Conservation (phyloP, 1,140 invertebrate genomes). For the Piezodorus guildinii region DNA sequence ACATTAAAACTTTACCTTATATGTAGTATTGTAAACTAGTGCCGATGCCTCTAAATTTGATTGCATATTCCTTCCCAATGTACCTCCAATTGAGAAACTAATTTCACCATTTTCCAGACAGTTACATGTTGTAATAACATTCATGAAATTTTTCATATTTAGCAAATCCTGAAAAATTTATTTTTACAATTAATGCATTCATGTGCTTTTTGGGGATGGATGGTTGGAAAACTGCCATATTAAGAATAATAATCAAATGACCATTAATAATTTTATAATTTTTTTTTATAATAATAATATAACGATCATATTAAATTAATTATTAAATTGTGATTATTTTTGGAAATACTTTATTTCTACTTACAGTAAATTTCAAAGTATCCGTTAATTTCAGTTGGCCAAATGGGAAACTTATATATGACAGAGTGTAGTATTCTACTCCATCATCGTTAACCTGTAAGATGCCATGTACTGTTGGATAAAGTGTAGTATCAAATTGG, state of each 20-base stretch:
- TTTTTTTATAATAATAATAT: too few relatives aligned
- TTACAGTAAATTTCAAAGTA: constrained; percentile 35
- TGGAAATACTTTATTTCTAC: constrained; percentile 23
- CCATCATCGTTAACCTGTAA: constrained; percentile 46
- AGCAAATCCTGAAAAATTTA: constrained; percentile 41
- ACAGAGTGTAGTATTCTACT: constrained; percentile 38
- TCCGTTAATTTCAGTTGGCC: constrained; percentile 40
- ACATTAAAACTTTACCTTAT: background rate
- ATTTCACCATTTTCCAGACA: constrained; percentile 43
- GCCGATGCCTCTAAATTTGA: background rate
- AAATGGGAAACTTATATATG: constrained; percentile 38
- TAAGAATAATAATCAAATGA: too few relatives aligned
- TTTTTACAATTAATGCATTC: too few relatives aligned
- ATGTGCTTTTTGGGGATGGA: too few relatives aligned
- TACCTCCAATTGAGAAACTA: constrained; percentile 37
- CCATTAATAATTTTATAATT: too few relatives aligned
- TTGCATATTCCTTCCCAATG: background rate
- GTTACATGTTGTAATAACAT: constrained; percentile 48
- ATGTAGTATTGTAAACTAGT: background rate
- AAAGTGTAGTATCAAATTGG: constrained; percentile 48
- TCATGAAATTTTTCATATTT: constrained; percentile 51
- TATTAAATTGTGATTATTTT: too few relatives aligned
- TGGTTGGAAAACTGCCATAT: too few relatives aligned
- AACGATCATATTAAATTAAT: too few relatives aligned
- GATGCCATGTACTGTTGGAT: constrained; percentile 45